Evolutionary conservation across 2,888 invertebrate genomes (phyloP).

Genomic region (Luffia ferchaultella): DNA sequence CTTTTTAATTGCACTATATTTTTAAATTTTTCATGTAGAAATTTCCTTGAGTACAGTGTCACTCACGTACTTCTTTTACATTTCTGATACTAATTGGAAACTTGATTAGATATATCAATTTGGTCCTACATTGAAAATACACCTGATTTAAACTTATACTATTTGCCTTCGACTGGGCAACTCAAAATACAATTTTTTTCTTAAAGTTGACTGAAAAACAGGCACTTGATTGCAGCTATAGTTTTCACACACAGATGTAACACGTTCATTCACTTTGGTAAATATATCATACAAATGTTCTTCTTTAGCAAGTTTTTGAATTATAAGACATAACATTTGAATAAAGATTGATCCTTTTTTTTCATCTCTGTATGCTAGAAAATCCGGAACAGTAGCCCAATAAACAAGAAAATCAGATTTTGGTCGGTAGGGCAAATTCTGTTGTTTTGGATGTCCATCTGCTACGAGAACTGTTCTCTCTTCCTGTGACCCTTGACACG

Average conservation of each 20-base stretch:
- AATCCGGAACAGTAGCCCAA: slow-evolving; percentile 52
- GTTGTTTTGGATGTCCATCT: slow-evolving; percentile 26
- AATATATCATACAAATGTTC: slow-evolving; percentile 45
- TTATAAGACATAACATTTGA: slow-evolving; percentile 34
- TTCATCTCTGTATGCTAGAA: slow-evolving; percentile 43
- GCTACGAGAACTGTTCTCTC: slow-evolving; percentile 26
- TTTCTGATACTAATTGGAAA: too few relatives aligned
- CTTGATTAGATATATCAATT: too few relatives aligned
- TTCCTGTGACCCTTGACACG: slow-evolving; percentile 38
- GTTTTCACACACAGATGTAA: slow-evolving; percentile 27
- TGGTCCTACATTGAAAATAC: too few relatives aligned
- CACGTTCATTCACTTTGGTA: slow-evolving; percentile 36
- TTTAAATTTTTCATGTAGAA: too few relatives aligned
- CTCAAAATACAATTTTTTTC: slow-evolving; percentile 42
- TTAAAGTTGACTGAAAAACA: slow-evolving; percentile 35
- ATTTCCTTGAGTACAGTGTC: too few relatives aligned
- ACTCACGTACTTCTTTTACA: too few relatives aligned
- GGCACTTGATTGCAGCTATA: slow-evolving; percentile 36
- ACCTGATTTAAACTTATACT: too few relatives aligned
- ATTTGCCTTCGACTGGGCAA: too few relatives aligned
- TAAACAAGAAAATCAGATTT: slow-evolving; percentile 46
- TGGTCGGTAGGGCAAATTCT: slow-evolving; percentile 21
- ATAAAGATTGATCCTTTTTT: slow-evolving; percentile 46
- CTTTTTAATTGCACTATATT: too few relatives aligned
- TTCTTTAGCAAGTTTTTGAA: slow-evolving; percentile 25